A percentile compares a stretch with the other conserved stretches of the same genome.
Conservation (phyloP, 2,797 vertebrate species). For the Channallabes apus region DNA sequence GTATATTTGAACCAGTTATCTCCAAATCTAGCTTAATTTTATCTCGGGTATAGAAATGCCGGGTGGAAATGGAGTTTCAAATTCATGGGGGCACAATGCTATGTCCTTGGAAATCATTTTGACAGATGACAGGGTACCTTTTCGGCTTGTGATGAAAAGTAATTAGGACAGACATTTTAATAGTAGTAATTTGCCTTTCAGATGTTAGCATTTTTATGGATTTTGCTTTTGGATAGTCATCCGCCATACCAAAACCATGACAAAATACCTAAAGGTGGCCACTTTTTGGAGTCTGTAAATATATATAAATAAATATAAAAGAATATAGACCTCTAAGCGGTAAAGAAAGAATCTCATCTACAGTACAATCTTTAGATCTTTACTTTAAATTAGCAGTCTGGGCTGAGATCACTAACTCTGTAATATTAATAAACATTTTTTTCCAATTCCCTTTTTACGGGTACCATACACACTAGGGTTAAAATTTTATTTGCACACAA, state of each 20-base stretch:
- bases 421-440: not conserved
- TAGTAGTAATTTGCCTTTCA: not conserved
- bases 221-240: not conserved
- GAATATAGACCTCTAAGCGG: not conserved
- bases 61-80: not conserved
- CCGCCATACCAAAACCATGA: not conserved
- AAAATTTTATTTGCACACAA: conserved; percentile 12
- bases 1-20: not conserved
- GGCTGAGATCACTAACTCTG: not conserved
- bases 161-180: not conserved
- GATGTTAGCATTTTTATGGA: not conserved
- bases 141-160: not conserved
- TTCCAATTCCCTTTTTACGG: not conserved
- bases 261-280: not conserved
- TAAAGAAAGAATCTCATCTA: not conserved
- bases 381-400: not conserved
- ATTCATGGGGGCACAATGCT: not conserved
- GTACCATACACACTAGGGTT: not conserved
- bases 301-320: too few species aligned
- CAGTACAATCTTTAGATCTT: not conserved
- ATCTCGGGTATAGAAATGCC: not conserved
- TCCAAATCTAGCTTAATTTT: not conserved
- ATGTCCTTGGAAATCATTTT: not conserved
- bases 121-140: not conserved
- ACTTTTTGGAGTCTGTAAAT: not conserved